A percentile compares a stretch with the other conserved stretches of the same genome.
Conservation (phyloP, 2,113 vertebrate genomes). For the Tychaedon coryphoeus region DNA sequence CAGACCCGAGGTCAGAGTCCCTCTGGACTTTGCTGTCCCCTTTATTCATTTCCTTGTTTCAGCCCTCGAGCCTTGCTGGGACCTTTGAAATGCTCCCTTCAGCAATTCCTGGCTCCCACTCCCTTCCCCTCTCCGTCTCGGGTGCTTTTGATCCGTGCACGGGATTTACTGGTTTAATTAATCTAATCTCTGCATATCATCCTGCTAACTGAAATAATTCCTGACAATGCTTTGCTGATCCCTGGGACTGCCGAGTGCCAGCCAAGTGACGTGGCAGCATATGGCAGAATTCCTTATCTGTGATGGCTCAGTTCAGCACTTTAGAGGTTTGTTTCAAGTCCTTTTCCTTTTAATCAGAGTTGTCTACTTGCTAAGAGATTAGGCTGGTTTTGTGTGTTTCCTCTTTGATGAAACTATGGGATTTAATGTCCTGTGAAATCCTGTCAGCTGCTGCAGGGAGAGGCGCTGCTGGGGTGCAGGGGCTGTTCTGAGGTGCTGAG, state of each 20-base stretch:
- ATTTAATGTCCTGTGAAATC: constrained; percentile 7
- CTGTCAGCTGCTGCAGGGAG: background rate
- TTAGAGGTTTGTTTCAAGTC: background rate
- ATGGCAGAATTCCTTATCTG: background rate
- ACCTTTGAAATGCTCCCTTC: background rate
- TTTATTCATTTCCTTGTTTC: background rate
- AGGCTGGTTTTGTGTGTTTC: background rate
- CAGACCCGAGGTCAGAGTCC: background rate
- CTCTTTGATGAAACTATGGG: background rate
- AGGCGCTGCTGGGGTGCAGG: background rate
- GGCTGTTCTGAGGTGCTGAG: background rate
- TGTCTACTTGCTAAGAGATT: constrained; percentile 9
- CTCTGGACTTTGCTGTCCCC: background rate
- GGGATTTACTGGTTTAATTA: constrained; percentile 68
- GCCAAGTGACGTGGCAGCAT: background rate
- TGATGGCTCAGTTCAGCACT: background rate
- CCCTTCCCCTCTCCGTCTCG: background rate
- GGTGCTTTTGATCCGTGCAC: background rate
- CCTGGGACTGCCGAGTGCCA: background rate
- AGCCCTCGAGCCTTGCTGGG: background rate
- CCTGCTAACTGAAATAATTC: constrained; percentile 56
- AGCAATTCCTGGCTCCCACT: background rate
- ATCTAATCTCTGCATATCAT: constrained; percentile 58
- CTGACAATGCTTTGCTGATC: constrained; percentile 42
- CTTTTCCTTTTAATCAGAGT: constrained; percentile 22